Evolutionary conservation across 2,113 vertebrate genomes (phyloP).

Genomic region (Galbula dea): DNA sequence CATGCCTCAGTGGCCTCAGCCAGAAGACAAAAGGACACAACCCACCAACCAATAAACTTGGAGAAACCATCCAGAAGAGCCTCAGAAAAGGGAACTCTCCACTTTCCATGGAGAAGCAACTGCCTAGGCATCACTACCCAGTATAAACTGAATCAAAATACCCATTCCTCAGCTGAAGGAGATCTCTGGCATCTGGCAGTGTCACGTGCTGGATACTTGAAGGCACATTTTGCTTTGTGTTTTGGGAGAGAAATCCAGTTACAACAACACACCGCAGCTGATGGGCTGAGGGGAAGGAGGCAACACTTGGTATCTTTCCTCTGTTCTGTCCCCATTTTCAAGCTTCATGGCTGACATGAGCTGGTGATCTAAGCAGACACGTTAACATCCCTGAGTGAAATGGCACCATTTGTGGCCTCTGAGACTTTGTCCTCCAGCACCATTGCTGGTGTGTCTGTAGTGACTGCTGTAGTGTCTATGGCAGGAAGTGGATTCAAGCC

Average conservation of each 20-base stretch:
- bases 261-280: slow-evolving; percentile 21
- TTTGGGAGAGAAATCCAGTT: slow-evolving; percentile 47
- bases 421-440: slow-evolving; percentile 74
- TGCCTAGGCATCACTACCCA: slow-evolving; percentile 5
- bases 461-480: slow-evolving; percentile 42
- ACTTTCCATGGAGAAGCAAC: slow-evolving; percentile 10
- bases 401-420: slow-evolving; percentile 74
- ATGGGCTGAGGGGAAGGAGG: slow-evolving; percentile 31
- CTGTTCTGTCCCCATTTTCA: slow-evolving; percentile 32
- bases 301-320: background rate
- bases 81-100: background rate
- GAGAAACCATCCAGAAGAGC: background rate
- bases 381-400: slow-evolving; percentile 89
- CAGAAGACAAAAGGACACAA: background rate
- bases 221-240: slow-evolving; percentile 64
- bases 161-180: slow-evolving; percentile 4
- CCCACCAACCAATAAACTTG: background rate
- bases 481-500: slow-evolving; percentile 71
- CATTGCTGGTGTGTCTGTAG: slow-evolving; percentile 55
- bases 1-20: background rate
- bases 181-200: slow-evolving; percentile 54
- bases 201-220: slow-evolving; percentile 7
- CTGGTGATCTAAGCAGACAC: slow-evolving; percentile 84
- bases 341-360: slow-evolving; percentile 15
- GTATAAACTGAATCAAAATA: slow-evolving; percentile 13